A percentile compares a stretch with the other conserved stretches of the same genome.
These are phyloP conservation scores for Polypedilum vanderplanki DNA, from an alignment of 1,140 invertebrate species.

Conservation along the genomic window DNA sequence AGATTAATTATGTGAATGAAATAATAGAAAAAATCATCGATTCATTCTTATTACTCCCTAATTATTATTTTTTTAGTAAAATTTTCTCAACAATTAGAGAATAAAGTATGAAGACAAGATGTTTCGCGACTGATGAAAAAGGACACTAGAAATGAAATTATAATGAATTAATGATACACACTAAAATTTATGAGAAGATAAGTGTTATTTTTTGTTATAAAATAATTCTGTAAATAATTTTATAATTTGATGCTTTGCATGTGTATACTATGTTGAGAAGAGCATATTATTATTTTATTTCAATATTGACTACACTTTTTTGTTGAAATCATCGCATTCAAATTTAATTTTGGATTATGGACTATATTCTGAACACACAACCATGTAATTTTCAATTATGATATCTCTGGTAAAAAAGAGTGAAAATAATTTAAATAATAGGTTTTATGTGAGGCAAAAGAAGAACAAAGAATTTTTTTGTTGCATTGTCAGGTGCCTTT, in stretches of 20 bases:
- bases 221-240: slow-evolving; percentile 1
- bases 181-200: neutral
- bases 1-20: neutral
- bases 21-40: neutral
- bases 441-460: neutral
- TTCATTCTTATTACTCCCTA: too few relatives aligned
- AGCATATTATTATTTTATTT: neutral
- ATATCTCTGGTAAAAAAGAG: neutral
- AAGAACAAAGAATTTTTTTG: neutral
- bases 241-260: slow-evolving; percentile 2
- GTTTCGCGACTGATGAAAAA: neutral
- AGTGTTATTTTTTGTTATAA: neutral
- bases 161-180: neutral
- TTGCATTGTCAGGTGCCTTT: neutral
- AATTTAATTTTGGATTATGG: neutral
- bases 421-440: slow-evolving; percentile 20
- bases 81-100: too few relatives aligned
- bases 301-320: neutral
- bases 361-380: neutral
- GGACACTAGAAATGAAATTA: neutral
- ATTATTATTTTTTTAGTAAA: too few relatives aligned
- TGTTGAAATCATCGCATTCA: neutral
- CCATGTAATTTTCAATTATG: slow-evolving; percentile 18
- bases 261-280: neutral
- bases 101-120: neutral